These are phyloP conservation scores for Oscheius sp. DNA, from an alignment of 2,888 invertebrate species.

Conservation along the genomic window DNA sequence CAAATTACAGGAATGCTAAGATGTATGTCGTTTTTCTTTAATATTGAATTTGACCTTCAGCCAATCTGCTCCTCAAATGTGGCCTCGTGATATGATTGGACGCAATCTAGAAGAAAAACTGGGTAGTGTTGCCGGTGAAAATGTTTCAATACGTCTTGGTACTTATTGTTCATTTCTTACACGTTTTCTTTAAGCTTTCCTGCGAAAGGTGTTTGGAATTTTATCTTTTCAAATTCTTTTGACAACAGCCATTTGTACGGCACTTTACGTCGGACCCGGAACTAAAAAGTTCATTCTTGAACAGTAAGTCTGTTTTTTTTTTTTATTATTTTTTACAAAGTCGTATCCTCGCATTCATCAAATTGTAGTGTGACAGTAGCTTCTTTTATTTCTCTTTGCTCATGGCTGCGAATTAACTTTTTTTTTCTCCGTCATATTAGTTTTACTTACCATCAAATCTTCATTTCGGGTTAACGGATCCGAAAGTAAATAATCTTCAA, in stretches of 20 bases:
- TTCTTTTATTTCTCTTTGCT: neutral
- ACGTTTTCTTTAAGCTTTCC: constrained; percentile 76
- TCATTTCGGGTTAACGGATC: constrained; percentile 20
- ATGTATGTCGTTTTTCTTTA: neutral
- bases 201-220: constrained; percentile 86
- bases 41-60: neutral
- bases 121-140: constrained; percentile 32
- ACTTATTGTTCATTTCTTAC: too few relatives aligned
- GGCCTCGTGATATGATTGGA: constrained; percentile 46
- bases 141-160: constrained; percentile 34
- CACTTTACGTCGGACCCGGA: constrained; percentile 71
- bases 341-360: constrained; percentile 7
- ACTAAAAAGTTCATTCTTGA: constrained; percentile 71
- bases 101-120: constrained; percentile 32
- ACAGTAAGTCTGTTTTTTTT: constrained; percentile 54
- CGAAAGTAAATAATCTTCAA: constrained; percentile 65
- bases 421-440: too few relatives aligned
- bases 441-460: constrained; percentile 23
- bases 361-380: constrained; percentile 12
- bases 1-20: neutral
- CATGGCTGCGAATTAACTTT: constrained; percentile 11
- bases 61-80: constrained; percentile 29
- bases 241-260: constrained; percentile 74
- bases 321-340: constrained; percentile 2
- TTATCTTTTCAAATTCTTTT: constrained; percentile 81